Conservation (phyloP, 2,113 vertebrate species). For the Psilopogon haemacephalus region DNA sequence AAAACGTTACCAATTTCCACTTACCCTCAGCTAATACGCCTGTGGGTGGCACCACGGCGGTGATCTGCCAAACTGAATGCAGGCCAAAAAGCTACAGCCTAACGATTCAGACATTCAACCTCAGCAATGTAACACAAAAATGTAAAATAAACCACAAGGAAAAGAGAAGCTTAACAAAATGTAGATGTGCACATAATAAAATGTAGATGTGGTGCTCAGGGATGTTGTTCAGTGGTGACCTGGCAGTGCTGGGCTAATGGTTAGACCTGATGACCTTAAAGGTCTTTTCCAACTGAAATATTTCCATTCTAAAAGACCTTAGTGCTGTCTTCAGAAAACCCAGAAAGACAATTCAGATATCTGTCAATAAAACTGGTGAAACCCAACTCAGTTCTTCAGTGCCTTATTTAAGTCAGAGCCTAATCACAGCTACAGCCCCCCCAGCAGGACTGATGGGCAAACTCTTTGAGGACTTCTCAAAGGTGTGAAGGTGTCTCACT, state of each 20-base stretch:
- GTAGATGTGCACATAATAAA: accelerated
- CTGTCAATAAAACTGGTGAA: background rate
- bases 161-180: background rate
- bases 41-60: accelerated
- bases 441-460: accelerated
- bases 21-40: accelerated
- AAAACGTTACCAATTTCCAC: accelerated
- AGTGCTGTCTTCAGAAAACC: background rate
- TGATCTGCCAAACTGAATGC: accelerated
- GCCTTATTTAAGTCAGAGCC: background rate
- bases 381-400: background rate
- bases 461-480: accelerated
- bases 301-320: too few relatives aligned
- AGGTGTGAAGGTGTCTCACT: background rate
- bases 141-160: background rate
- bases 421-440: too few relatives aligned
- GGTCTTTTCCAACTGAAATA: too few relatives aligned
- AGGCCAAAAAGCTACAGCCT: background rate
- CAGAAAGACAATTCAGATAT: background rate
- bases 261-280: too few relatives aligned
- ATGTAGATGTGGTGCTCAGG: too few relatives aligned
- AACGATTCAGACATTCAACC: background rate
- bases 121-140: background rate
- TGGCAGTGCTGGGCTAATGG: too few relatives aligned
- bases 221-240: too few relatives aligned